Base-by-base conservation (phyloP, 2,888 invertebrate species). In the Cosmopolites sordidus region DNA sequence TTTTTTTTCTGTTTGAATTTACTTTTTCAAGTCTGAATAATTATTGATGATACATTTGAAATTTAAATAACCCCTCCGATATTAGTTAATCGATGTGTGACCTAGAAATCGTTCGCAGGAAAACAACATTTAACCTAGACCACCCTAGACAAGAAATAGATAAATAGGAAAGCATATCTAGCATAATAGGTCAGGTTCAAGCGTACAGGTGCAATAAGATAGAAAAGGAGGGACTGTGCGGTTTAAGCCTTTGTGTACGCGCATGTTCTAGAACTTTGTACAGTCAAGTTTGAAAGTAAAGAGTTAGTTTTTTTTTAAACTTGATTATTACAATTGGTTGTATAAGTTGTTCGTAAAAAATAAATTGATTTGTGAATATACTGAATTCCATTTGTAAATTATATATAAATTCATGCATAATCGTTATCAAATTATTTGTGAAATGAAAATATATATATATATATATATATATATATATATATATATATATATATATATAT, bases 111-210 rank as follows among this genome's bases (percentile, higher is more conserved):
- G 47, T 38, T 39, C 14, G 22, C 17, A 39, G 48, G 22, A 48
- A 42, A n/a, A 11, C 15, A 37, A 22, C 37, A 37, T 42, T 33
- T 33, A 42, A 49, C 42, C 49, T 49, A 38, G 49, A 43, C 43
- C 43, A 39, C 39, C 49, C 51, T 51, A 51, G 40, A 45, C 51
- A 45, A 51, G 41, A 51, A 51, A 27, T 51, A 45, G 48, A 44
- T 48, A 44, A 48, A 54, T 48, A 48, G 53, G 65, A 64, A 67
- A 61, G 62, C 62, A 59, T 58, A 62, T 56, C 62, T 56, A 56
- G 67, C 66, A 68, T 73, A 71, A 68, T 71, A 70, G 73, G 74
- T 73, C 74, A 75, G 73, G 74, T 73, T 75, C 74, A 75, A 75
- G 74, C 72, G 48, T 49, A 70, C 73, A 73, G 71, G 71, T 73